These are phyloP conservation scores for Hiodon alosoides DNA, from an alignment of 2,113 vertebrate genomes.

Conservation along the genomic window DNA sequence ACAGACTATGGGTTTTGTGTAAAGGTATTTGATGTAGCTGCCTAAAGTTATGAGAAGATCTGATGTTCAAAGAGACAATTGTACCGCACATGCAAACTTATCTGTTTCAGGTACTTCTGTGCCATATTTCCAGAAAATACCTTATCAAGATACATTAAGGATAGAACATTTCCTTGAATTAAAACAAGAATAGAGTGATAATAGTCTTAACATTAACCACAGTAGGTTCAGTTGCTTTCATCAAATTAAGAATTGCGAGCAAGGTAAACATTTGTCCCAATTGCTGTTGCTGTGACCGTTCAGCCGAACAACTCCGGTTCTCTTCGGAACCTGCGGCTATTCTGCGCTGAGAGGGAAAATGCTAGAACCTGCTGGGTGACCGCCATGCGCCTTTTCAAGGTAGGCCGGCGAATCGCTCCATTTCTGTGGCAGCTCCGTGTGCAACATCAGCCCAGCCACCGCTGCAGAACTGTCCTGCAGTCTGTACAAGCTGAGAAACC, in stretches of 20 bases:
- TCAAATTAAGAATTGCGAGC: no score
- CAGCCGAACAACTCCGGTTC: slow-evolving; percentile 85
- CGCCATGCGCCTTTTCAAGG: slow-evolving; percentile 94
- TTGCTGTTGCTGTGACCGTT: slow-evolving; percentile 61
- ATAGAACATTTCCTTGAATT: not conserved
- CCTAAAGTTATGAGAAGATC: not conserved
- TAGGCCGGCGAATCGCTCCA: slow-evolving; percentile 45
- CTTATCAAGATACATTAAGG: not conserved
- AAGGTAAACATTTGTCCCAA: no score
- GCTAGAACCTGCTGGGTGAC: slow-evolving; percentile 93
- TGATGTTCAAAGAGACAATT: not conserved
- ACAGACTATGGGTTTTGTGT: slow-evolving; percentile 88
- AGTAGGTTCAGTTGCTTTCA: no score
- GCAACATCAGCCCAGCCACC: not conserved
- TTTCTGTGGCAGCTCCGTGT: not conserved
- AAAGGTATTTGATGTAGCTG: slow-evolving; percentile 73
- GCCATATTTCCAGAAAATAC: not conserved
- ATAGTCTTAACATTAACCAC: not conserved
- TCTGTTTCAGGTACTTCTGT: not conserved
- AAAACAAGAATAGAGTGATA: not conserved
- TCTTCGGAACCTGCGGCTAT: slow-evolving; percentile 85
- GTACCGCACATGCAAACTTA: not conserved
- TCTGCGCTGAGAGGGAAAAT: slow-evolving; percentile 92
- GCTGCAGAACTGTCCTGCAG: not conserved
- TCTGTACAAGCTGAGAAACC: no score